These are phyloP conservation scores for Artemia sp. DNA, from an alignment of 2,888 invertebrate species.

Conservation along the genomic window DNA sequence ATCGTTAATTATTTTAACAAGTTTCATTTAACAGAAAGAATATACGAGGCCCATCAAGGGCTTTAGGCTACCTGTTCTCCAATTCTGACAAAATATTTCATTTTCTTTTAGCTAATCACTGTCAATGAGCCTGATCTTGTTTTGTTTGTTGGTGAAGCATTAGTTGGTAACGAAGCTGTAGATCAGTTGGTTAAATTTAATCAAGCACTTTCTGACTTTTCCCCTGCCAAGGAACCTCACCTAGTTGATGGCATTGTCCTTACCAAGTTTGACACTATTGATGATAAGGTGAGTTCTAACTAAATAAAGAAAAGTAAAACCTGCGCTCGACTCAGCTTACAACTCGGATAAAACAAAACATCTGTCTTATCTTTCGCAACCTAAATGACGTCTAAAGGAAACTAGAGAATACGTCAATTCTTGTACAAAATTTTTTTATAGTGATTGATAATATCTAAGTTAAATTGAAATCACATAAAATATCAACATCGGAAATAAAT, in stretches of 20 bases:
- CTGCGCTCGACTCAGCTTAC: too few species aligned
- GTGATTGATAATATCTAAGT: too few species aligned
- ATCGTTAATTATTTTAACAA: too few species aligned
- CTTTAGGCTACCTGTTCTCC: too few species aligned
- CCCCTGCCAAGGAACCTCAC: conserved; percentile 57
- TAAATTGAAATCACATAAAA: too few species aligned
- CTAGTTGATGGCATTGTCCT: conserved; percentile 96
- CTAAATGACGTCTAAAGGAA: background rate
- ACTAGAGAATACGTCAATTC: too few species aligned
- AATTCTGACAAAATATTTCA: background rate
- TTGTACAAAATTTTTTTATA: too few species aligned
- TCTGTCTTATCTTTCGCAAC: background rate
- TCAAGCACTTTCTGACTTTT: conserved; percentile 86
- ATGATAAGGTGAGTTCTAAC: conserved; percentile 60
- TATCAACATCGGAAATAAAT: too few species aligned
- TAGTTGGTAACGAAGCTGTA: conserved; percentile 99
- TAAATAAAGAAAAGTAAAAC: too few species aligned
- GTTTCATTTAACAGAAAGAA: too few species aligned
- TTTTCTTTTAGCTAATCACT: conserved; percentile 53
- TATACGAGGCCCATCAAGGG: too few species aligned
- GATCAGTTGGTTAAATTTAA: conserved; percentile 99
- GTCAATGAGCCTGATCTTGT: conserved; percentile 95
- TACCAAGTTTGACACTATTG: conserved; percentile 99
- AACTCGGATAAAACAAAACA: too few species aligned
- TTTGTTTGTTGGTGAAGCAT: conserved; percentile 95